phyloP scores from a whole-genome alignment of 1,140 invertebrate genomes.

The Agrypnia vestita region DNA sequence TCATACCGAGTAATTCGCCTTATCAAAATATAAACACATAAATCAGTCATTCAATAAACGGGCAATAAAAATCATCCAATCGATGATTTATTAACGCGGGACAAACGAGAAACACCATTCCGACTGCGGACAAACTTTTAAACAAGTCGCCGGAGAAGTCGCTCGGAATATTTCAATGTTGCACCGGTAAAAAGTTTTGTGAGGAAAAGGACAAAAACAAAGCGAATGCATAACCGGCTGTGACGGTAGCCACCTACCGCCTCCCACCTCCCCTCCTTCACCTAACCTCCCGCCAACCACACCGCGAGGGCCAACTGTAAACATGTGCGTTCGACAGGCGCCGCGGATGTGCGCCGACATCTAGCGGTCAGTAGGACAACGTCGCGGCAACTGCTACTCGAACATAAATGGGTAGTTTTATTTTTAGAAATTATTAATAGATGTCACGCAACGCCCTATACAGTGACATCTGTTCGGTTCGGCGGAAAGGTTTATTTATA shows the following conservation, averaged over 20 bases:
- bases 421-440: no score
- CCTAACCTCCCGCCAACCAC: no score
- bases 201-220: conserved; percentile 43
- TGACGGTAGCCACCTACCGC: neutral
- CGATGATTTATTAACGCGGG: conserved; percentile 34
- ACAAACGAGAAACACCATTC: conserved; percentile 11
- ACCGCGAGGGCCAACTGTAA: neutral
- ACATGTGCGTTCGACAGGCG: conserved; percentile 4
- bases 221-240: conserved; percentile 39
- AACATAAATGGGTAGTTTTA: no score
- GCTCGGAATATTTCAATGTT: conserved; percentile 30
- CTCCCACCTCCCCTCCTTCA: no score
- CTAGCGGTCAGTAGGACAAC: conserved; percentile 8
- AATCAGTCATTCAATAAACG: conserved; percentile 33
- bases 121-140: conserved; percentile 25
- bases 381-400: no score
- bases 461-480: no score
- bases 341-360: neutral
- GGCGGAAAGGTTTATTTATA: no score
- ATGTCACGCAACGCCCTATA: no score
- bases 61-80: conserved; percentile 22
- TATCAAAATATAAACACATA: conserved; percentile 42
- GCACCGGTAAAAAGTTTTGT: conserved; percentile 36
- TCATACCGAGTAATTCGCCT: conserved; percentile 17
- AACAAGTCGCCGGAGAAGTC: conserved; percentile 23